Percentiles rank a stretch among this genome's conserved stretches.
phyloP scores from a whole-genome alignment of 1,140 invertebrate genomes.

The Rhynchophorus ferrugineus region DNA sequence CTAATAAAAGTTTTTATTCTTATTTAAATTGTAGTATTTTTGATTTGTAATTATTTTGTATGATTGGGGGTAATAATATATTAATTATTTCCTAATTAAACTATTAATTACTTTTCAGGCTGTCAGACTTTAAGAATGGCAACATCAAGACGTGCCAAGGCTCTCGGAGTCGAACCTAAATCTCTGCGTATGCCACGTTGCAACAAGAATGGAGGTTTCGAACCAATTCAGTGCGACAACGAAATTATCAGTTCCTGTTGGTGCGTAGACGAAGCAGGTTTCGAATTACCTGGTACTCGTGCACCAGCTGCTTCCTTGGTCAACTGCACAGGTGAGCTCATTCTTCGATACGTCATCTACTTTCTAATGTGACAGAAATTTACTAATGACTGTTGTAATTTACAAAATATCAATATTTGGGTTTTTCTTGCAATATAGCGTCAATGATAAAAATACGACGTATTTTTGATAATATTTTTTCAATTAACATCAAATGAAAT shows the following conservation, averaged over 20 bases:
- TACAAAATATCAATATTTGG: no score
- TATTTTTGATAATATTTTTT: not conserved
- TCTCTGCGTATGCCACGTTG: slow-evolving; percentile 60
- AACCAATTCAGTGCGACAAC: slow-evolving; percentile 65
- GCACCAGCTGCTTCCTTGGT: slow-evolving; percentile 54
- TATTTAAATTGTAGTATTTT: no score
- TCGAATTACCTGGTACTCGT: slow-evolving; percentile 68
- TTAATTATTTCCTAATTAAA: no score
- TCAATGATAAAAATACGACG: no score
- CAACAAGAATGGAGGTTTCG: slow-evolving; percentile 62
- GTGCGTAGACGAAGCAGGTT: slow-evolving; percentile 73
- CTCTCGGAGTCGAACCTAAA: slow-evolving; percentile 45
- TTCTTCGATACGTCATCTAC: slow-evolving; percentile 6
- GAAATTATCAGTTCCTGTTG: slow-evolving; percentile 62
- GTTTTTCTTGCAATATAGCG: no score
- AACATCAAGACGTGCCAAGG: slow-evolving; percentile 53
- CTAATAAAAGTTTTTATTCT: no score
- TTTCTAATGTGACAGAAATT: no score
- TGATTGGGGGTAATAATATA: no score
- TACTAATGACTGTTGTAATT: no score
- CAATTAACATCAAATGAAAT: not conserved
- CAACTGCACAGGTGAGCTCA: slow-evolving; percentile 57
- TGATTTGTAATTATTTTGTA: no score
- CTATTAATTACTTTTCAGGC: no score
- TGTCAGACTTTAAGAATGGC: slow-evolving; percentile 60